Conservation (phyloP, 2,113 vertebrate species). For the Eidolon helvum region DNA sequence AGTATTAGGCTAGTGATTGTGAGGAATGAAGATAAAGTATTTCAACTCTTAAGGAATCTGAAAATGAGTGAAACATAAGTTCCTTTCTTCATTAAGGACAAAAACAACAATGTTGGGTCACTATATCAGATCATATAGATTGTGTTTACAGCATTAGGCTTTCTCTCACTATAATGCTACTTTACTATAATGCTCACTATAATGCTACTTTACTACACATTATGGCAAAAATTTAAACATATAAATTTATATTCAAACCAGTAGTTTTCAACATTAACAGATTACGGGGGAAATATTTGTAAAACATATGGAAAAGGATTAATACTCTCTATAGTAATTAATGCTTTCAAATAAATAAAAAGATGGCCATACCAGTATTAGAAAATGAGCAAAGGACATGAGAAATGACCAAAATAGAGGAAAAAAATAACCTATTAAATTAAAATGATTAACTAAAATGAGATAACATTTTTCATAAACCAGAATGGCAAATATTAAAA, state of each 20-base stretch:
- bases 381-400: conserved; percentile 8
- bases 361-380: background rate
- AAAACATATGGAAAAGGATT: conserved; percentile 1
- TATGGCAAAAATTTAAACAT: background rate
- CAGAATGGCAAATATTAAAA: background rate
- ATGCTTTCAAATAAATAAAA: background rate
- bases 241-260: background rate
- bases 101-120: background rate
- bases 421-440: conserved; percentile 4
- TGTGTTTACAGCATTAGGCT: background rate
- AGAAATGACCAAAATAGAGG: background rate
- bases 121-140: background rate
- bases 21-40: background rate
- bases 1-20: background rate
- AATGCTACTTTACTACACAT: background rate
- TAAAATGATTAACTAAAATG: background rate
- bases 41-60: background rate
- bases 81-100: conserved; percentile 13
- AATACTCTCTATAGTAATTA: background rate
- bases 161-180: background rate
- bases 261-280: conserved; percentile 13
- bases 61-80: background rate
- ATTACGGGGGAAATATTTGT: background rate
- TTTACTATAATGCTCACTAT: background rate
- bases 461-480: background rate